A percentile compares a stretch with the other conserved stretches of the same genome.
These are phyloP conservation scores for Cephus cinctus DNA, from an alignment of 1,140 invertebrate species.

Conservation along the genomic window DNA sequence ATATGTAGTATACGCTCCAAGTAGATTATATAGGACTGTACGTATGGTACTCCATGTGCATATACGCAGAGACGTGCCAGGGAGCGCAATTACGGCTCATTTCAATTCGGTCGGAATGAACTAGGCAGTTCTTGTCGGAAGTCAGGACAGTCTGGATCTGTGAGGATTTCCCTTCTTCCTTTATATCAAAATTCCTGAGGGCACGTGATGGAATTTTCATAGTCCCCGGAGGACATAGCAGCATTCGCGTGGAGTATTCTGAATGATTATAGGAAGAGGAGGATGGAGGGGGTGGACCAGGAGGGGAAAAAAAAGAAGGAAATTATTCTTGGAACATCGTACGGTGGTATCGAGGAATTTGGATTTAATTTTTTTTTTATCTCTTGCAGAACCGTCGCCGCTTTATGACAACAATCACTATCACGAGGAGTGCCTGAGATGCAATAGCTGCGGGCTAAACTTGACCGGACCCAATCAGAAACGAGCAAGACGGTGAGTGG, in stretches of 20 bases:
- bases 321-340: conserved; percentile 12
- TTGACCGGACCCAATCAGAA: conserved; percentile 89
- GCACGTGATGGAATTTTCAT: conserved; percentile 42
- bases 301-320: conserved; percentile 17
- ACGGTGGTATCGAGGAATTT: too few relatives aligned
- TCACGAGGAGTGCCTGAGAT: conserved; percentile 93
- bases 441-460: conserved; percentile 91
- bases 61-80: too few relatives aligned
- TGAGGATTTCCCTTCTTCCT: conserved; percentile 16
- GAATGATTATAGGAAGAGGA: neutral
- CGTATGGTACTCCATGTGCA: too few relatives aligned
- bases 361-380: too few relatives aligned
- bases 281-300: conserved; percentile 7
- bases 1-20: too few relatives aligned
- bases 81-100: too few relatives aligned
- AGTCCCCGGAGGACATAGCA: conserved; percentile 18
- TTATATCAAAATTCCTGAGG: conserved; percentile 47
- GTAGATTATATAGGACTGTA: too few relatives aligned
- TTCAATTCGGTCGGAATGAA: too few relatives aligned
- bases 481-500: conserved; percentile 59
- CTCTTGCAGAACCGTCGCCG: conserved; percentile 77
- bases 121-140: too few relatives aligned
- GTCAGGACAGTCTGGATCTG: too few relatives aligned
- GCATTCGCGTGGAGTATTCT: conserved; percentile 13
- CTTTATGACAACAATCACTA: conserved; percentile 93